phyloP scores from a whole-genome alignment of 2,797 vertebrate genomes.

The Aldrovandia affinis region DNA sequence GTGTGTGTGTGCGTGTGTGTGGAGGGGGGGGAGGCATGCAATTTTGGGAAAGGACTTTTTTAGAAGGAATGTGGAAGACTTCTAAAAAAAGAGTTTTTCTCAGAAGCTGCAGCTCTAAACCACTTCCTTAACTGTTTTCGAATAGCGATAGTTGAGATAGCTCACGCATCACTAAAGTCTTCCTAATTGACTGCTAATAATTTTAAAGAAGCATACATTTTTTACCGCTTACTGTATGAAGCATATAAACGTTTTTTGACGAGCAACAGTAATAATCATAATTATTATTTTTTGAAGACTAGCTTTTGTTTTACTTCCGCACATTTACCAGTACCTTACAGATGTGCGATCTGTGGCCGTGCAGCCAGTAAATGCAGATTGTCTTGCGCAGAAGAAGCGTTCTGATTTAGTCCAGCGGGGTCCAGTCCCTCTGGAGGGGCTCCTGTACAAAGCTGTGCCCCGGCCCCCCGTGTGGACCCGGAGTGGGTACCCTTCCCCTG shows the following conservation, averaged over 20 bases:
- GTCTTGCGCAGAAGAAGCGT: no score
- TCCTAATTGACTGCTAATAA: slow-evolving; percentile 50
- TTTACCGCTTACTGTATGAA: no score
- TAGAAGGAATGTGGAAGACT: neutral
- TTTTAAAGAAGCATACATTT: no score
- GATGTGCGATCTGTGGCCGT: neutral
- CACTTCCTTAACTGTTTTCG: slow-evolving; percentile 61
- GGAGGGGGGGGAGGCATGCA: no score
- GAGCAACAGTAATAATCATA: neutral
- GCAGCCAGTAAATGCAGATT: no score
- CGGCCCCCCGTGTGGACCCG: neutral
- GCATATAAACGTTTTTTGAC: neutral
- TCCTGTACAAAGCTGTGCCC: neutral
- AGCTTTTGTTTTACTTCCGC: neutral
- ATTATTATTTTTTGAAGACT: neutral
- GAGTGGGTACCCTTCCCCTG: neutral
- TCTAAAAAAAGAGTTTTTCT: slow-evolving; percentile 21
- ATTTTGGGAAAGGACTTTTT: slow-evolving; percentile 56
- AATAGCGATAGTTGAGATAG: slow-evolving; percentile 58
- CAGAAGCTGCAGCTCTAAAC: slow-evolving; percentile 46
- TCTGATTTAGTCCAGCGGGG: no score
- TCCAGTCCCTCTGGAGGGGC: neutral
- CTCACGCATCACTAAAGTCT: slow-evolving; percentile 72
- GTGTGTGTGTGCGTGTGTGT: no score
- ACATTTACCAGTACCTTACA: neutral